phyloP scores from a whole-genome alignment of 2,888 invertebrate species.

The Stegana nigrithorax region DNA sequence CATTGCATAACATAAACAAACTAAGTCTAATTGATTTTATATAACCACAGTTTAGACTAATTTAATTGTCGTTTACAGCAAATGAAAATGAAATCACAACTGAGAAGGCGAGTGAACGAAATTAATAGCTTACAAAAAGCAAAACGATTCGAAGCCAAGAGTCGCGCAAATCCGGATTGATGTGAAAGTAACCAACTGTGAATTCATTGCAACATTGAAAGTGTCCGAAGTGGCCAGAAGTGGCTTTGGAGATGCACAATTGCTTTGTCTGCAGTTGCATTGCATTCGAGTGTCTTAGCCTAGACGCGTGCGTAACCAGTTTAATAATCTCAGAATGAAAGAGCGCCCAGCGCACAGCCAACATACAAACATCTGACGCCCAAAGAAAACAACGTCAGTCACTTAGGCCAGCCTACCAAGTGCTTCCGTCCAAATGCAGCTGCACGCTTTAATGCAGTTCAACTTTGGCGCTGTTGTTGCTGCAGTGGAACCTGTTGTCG shows the following conservation, averaged over 20 bases:
- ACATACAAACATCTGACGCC: too few species aligned
- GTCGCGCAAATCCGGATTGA: not conserved
- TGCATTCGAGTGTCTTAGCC: not conserved
- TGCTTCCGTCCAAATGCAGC: not conserved
- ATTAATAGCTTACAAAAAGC: not conserved
- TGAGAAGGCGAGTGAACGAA: not conserved
- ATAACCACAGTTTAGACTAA: not conserved
- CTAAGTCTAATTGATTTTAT: not conserved
- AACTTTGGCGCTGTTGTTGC: not conserved
- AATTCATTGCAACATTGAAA: not conserved
- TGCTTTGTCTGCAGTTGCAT: not conserved
- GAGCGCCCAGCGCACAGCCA: too few species aligned
- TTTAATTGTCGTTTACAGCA: not conserved
- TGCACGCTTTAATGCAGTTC: not conserved
- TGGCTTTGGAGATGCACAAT: not conserved
- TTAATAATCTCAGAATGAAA: constrained; percentile 5
- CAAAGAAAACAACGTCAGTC: not conserved
- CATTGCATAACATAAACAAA: not conserved
- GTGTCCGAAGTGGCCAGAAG: not conserved
- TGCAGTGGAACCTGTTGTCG: not conserved
- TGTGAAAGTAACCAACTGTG: not conserved
- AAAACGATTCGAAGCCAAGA: not conserved
- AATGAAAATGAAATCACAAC: not conserved
- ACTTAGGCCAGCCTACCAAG: too few species aligned
- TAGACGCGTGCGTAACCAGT: constrained; percentile 11